Base-by-base conservation (phyloP, 2,888 invertebrate genomes). In the Meta bourneti region DNA sequence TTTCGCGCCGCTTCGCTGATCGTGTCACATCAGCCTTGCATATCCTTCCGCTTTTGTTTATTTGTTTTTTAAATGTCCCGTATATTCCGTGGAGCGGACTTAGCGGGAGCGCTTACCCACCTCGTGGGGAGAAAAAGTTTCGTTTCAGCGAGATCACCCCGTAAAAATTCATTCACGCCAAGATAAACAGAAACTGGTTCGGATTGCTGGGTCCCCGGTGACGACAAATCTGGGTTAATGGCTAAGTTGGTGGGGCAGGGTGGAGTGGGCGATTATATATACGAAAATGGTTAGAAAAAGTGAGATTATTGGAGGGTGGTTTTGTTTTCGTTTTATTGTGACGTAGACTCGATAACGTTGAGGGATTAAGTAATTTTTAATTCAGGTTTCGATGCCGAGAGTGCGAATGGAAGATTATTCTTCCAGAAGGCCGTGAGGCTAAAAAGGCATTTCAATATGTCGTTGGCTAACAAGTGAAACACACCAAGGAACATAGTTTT, bases 1-100 rank as follows among this genome's bases (percentile, higher is more conserved):
- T 90, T 79, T 74, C 90, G 83, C 72, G 54, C 80, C 90, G 84
- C 90, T 90, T 54, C 84, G 74, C 84, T 79, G 90, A 79, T 90
- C 90, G 75, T 85, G 90, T 90, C 84, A 90, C 84, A 84, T 80
- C 90, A 79, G 20, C 84, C 89, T 49, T 70, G 83, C 48, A 61
- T 52, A 8, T 51, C 19, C 20, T 74, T 85, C 19, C 75, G 20
- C 77, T 70, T 90, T 85, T 81, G n/a, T 52, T 78, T 79, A 54
- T 89, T 83, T 72, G 16, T 78, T 74, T 78, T 72, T 90, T 20
- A 78, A 83, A 81, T 75, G 51, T 70, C 81, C 85, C 52, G 74
- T 85, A 75, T 77, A 49, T 78, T 70, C 20, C 77, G 77, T 78
- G 75, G 77, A 69, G 85, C 69, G 85, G 75, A 84, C 61, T 84